Conservation (phyloP, 1,140 invertebrate species). For the Scaptomyza montana region DNA sequence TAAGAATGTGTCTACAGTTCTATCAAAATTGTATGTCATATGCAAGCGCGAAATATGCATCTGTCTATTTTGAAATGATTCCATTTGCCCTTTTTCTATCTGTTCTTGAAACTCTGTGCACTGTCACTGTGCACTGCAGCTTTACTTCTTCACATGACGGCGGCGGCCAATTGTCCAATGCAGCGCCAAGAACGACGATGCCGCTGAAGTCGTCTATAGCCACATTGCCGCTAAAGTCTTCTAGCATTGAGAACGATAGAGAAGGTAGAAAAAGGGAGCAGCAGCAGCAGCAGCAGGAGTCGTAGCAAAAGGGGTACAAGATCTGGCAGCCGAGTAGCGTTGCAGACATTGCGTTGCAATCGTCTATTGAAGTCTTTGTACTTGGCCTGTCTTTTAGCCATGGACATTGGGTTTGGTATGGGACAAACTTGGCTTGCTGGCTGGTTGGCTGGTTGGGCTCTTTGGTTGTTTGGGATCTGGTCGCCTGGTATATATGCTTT, state of each 20-base stretch:
- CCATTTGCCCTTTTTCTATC: too few relatives aligned
- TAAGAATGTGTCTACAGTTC: too few relatives aligned
- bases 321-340: neutral
- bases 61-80: too few relatives aligned
- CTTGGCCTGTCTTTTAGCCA: slow-evolving; percentile 43
- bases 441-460: slow-evolving; percentile 2
- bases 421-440: slow-evolving; percentile 17
- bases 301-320: neutral
- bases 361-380: slow-evolving; percentile 64
- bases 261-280: neutral
- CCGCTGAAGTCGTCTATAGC: slow-evolving; percentile 37
- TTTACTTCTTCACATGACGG: slow-evolving; percentile 56
- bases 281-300: too few relatives aligned
- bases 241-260: neutral
- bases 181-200: slow-evolving; percentile 62
- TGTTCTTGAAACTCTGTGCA: slow-evolving; percentile 37
- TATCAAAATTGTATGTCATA: too few relatives aligned
- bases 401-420: slow-evolving; percentile 20
- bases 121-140: slow-evolving; percentile 31
- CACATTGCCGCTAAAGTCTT: slow-evolving; percentile 23
- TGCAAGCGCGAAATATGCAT: too few relatives aligned
- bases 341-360: slow-evolving; percentile 52
- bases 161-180: slow-evolving; percentile 72
- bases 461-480: slow-evolving; percentile 29
- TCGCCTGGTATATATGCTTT: slow-evolving; percentile 66